These are phyloP conservation scores for Pelodiscus sinensis DNA, from an alignment of 2,113 vertebrate species.

Conservation along the genomic window DNA sequence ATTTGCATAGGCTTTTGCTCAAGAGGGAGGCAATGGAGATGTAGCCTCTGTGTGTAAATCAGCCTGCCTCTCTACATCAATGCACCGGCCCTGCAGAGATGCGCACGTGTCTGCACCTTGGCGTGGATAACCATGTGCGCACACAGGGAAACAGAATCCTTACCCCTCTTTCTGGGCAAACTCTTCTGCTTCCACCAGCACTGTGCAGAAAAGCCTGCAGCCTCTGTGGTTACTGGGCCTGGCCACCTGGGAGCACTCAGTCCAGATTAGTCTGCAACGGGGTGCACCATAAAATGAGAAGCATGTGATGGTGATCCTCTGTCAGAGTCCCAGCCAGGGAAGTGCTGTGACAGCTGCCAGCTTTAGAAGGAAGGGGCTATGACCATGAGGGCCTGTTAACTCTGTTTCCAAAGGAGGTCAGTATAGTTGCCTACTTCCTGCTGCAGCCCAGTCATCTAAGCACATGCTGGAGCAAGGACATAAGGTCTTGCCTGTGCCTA, in stretches of 20 bases:
- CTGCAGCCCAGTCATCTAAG: neutral
- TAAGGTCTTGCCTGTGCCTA: fast-evolving
- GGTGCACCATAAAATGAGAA: neutral
- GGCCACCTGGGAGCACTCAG: neutral
- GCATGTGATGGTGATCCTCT: neutral
- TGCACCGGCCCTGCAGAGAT: neutral
- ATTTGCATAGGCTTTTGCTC: too few species aligned
- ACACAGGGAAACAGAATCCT: neutral
- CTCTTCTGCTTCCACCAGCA: neutral
- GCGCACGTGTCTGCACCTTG: neutral
- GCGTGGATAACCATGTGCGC: neutral
- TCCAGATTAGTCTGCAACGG: neutral
- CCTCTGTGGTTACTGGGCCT: neutral
- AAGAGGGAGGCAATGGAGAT: too few species aligned
- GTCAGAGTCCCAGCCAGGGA: neutral
- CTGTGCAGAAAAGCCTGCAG: neutral
- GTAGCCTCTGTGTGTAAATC: neutral
- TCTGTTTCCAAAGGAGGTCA: neutral
- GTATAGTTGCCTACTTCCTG: neutral
- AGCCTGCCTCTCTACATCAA: neutral
- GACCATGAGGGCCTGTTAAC: neutral
- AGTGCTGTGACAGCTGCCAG: neutral
- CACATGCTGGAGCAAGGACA: neutral
- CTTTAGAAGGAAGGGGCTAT: neutral
- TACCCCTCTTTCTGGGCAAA: neutral